Conservation (phyloP, 2,888 invertebrate species). For the Stenotaenia linearis region DNA sequence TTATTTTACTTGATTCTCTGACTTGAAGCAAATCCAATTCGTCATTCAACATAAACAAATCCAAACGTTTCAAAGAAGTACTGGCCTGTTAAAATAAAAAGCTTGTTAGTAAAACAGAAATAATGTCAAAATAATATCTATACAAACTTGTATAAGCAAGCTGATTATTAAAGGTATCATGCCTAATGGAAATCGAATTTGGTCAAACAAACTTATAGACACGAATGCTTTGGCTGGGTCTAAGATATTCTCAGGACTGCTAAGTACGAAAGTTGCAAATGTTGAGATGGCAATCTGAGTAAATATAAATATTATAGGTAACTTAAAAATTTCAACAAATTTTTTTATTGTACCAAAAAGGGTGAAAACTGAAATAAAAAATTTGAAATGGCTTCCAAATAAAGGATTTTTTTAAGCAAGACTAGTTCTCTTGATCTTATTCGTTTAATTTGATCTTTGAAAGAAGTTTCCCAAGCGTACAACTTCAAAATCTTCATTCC, state of each 20-base stretch:
- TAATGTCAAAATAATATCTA: background rate
- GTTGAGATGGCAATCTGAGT: slow-evolving; percentile 60
- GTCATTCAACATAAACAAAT: slow-evolving; percentile 85
- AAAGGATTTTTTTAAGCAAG: slow-evolving; percentile 43
- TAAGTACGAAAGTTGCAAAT: slow-evolving; percentile 73
- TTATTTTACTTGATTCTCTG: background rate
- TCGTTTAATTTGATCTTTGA: slow-evolving; percentile 39
- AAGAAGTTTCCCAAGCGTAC: slow-evolving; percentile 52
- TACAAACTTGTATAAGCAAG: slow-evolving; percentile 44
- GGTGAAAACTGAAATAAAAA: slow-evolving; percentile 46
- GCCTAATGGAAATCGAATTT: slow-evolving; percentile 77
- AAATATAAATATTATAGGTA: background rate
- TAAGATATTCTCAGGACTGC: slow-evolving; percentile 58
- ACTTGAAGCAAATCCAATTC: slow-evolving; percentile 62
- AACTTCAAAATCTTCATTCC: slow-evolving; percentile 45
- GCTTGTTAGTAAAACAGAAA: background rate
- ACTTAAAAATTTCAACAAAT: background rate
- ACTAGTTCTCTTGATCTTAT: slow-evolving; percentile 47
- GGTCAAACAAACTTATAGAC: slow-evolving; percentile 77
- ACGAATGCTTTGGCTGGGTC: slow-evolving; percentile 80
- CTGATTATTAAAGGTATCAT: slow-evolving; percentile 72
- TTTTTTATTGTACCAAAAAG: slow-evolving; percentile 43
- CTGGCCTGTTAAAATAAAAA: slow-evolving; percentile 51
- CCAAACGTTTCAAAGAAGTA: slow-evolving; percentile 85
- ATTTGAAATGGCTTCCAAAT: slow-evolving; percentile 44